Conservation (phyloP, 2,113 vertebrate species). For the Leptosomus discolor region DNA sequence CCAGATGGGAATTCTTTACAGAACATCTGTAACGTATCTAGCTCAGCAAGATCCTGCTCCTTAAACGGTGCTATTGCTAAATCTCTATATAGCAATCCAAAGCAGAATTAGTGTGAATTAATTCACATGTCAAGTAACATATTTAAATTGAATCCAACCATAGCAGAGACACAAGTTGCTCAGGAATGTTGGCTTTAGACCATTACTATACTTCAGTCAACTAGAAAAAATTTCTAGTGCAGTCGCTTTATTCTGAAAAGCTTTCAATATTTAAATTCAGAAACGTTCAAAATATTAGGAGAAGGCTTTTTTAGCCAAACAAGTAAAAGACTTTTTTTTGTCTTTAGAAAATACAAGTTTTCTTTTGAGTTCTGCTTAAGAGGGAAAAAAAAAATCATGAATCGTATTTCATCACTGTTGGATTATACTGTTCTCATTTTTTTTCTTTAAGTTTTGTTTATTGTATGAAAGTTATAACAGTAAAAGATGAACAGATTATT, state of each 20-base stretch:
- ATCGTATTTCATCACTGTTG: background rate
- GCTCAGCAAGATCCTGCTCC: background rate
- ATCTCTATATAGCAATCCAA: background rate
- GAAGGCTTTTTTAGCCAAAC: background rate
- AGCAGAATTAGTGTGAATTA: background rate
- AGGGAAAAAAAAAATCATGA: background rate
- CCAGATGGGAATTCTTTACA: background rate
- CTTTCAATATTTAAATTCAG: background rate
- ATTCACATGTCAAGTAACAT: background rate
- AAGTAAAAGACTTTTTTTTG: background rate
- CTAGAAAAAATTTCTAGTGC: background rate
- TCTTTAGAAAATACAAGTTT: background rate
- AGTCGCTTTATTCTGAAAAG: background rate
- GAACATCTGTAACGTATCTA: background rate
- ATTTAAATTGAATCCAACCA: background rate
- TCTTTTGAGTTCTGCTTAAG: background rate
- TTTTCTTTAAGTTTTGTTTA: background rate
- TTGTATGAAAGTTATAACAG: background rate
- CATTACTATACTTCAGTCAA: background rate
- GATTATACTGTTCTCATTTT: background rate
- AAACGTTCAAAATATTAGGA: background rate
- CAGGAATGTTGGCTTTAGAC: background rate
- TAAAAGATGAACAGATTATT: background rate
- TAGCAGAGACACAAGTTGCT: background rate
- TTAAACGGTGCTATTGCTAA: background rate